Conservation (phyloP, 2,888 invertebrate genomes). For the Strigamia crassipes region DNA sequence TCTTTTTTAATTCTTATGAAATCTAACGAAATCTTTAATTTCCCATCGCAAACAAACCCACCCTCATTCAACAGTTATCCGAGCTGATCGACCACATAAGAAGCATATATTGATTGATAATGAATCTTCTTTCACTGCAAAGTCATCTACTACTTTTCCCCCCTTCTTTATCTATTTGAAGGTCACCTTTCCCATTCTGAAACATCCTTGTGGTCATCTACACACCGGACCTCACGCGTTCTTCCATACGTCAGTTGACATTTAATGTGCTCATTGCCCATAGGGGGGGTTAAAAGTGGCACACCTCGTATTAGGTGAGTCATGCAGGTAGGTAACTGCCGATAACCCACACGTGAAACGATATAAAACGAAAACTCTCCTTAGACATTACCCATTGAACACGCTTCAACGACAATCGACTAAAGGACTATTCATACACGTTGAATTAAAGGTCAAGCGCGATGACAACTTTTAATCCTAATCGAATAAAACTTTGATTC, state of each 20-base stretch:
- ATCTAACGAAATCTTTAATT: not conserved
- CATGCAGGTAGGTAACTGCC: not conserved
- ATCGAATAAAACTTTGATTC: conserved; percentile 17
- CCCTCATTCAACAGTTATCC: not conserved
- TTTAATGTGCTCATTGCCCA: conserved; percentile 23
- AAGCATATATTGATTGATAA: not conserved
- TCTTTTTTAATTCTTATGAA: not conserved
- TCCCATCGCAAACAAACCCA: not conserved
- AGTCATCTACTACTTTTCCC: not conserved
- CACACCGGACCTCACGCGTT: conserved; percentile 14
- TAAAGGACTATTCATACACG: not conserved
- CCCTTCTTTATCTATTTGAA: not conserved
- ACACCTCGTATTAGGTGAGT: not conserved
- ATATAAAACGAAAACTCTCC: not conserved
- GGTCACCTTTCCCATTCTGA: conserved; percentile 23
- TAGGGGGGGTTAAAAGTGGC: conserved; percentile 9
- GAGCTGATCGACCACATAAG: not conserved
- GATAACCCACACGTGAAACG: not conserved
- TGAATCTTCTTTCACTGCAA: not conserved
- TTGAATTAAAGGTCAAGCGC: not conserved
- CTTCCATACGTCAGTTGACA: conserved; percentile 12
- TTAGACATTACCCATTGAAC: not conserved
- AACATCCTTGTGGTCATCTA: conserved; percentile 7
- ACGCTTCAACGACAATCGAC: not conserved
- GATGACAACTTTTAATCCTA: not conserved